Evolutionary conservation across 2,888 invertebrate genomes (phyloP).

Genomic region (Athalia rosae): DNA sequence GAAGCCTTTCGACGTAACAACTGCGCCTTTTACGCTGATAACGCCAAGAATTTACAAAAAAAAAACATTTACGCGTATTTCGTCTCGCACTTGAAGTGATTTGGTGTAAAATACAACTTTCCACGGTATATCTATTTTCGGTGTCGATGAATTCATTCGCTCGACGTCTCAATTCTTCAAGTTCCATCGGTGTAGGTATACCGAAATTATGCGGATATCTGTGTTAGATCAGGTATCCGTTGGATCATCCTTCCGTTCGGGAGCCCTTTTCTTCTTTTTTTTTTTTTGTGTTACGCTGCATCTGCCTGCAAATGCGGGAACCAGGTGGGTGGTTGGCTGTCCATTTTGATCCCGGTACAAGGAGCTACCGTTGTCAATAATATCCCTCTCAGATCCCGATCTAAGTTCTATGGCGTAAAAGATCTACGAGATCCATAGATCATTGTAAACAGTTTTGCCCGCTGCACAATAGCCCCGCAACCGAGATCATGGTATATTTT

Average conservation of each 20-base stretch:
- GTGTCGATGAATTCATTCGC: background rate
- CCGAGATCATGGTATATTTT: slow-evolving; percentile 38
- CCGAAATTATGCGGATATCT: slow-evolving; percentile 38
- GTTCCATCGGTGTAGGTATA: background rate
- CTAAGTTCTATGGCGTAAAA: background rate
- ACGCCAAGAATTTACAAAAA: too few relatives aligned
- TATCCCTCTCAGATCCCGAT: slow-evolving; percentile 39
- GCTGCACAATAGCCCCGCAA: slow-evolving; percentile 31
- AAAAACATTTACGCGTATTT: too few relatives aligned
- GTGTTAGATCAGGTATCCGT: slow-evolving; percentile 37
- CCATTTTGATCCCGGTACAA: slow-evolving; percentile 17
- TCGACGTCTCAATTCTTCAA: slow-evolving; percentile 22
- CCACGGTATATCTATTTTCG: background rate
- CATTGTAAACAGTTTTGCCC: slow-evolving; percentile 40
- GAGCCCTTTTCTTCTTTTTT: background rate
- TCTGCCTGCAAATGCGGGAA: slow-evolving; percentile 42
- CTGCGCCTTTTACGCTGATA: too few relatives aligned
- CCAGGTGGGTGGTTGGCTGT: slow-evolving; percentile 41
- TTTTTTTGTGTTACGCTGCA: slow-evolving; percentile 2
- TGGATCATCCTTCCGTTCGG: slow-evolving; percentile 37
- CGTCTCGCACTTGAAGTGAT: too few relatives aligned
- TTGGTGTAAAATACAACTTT: background rate
- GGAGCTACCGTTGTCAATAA: slow-evolving; percentile 34
- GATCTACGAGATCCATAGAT: slow-evolving; percentile 39
- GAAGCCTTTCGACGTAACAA: too few relatives aligned